phyloP scores from a whole-genome alignment of 2,888 invertebrate genomes.

The Agapostemon virescens region DNA sequence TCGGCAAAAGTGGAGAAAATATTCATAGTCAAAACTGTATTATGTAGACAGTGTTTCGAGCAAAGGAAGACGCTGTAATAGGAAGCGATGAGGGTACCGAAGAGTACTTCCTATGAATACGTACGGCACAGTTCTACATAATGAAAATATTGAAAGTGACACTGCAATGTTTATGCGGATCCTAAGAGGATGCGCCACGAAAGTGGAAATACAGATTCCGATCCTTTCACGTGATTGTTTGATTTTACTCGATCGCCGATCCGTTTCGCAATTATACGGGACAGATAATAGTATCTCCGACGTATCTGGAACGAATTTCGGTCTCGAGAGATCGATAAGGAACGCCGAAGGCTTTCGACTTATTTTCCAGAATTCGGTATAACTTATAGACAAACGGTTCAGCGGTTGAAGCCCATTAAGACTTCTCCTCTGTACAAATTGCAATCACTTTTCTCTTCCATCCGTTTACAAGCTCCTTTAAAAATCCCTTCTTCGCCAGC shows the following conservation, averaged over 20 bases:
- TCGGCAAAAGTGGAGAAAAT: too few species aligned
- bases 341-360: background rate
- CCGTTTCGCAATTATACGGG: background rate
- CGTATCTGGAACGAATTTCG: background rate
- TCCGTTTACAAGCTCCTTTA: slow-evolving; percentile 31
- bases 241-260: background rate
- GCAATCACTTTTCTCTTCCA: slow-evolving; percentile 18
- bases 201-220: background rate
- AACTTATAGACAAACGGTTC: slow-evolving; percentile 28
- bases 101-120: background rate
- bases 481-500: slow-evolving; percentile 32
- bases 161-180: background rate
- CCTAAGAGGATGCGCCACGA: background rate
- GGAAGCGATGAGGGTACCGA: too few species aligned
- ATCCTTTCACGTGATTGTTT: background rate
- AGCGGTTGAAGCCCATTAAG: slow-evolving; percentile 62
- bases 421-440: slow-evolving; percentile 30
- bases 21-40: too few species aligned
- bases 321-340: background rate
- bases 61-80: background rate
- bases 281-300: background rate
- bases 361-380: background rate
- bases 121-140: background rate
- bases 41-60: background rate
- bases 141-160: background rate